A percentile compares a stretch with the other conserved stretches of the same genome.
Evolutionary conservation across 2,797 vertebrate genomes (phyloP).

Genomic region (Crax fasciolata): DNA sequence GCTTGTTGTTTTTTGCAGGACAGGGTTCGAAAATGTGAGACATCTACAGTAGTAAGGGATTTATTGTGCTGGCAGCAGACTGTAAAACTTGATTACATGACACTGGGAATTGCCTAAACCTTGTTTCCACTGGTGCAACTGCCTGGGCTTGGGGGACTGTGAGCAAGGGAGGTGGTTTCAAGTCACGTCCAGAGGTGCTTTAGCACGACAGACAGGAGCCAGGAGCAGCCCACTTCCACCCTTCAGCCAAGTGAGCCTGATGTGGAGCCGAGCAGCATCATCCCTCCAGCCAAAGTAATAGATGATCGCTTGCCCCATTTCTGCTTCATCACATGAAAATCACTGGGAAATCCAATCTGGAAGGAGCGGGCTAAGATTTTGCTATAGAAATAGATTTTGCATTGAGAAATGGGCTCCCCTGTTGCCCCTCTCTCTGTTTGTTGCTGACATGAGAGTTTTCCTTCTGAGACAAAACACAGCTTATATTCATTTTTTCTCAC

Average conservation of each 20-base stretch:
- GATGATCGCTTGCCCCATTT: accelerated
- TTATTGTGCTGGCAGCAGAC: conserved; percentile 35
- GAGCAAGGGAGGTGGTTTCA: not conserved
- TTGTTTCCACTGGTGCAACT: conserved; percentile 26
- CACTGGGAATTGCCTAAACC: conserved; percentile 38
- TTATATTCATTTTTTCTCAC: conserved; percentile 13
- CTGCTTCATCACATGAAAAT: not conserved
- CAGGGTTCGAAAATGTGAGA: conserved; percentile 46
- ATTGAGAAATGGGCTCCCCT: not conserved
- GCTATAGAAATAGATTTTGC: not conserved
- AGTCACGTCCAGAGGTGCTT: conserved; percentile 18
- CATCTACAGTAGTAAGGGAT: conserved; percentile 68
- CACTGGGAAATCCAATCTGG: not conserved
- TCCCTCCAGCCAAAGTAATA: not conserved
- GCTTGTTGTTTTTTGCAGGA: conserved; percentile 48
- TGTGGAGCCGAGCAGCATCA: not conserved
- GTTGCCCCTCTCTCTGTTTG: not conserved
- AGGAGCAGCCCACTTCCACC: not conserved
- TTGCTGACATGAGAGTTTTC: conserved; percentile 42
- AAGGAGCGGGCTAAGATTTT: not conserved
- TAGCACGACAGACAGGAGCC: not conserved
- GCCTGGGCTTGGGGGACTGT: not conserved
- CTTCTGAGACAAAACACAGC: not conserved
- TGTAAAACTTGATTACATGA: conserved; percentile 63
- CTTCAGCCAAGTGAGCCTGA: not conserved